phyloP scores from a whole-genome alignment of 2,113 vertebrate genomes.

The Phyllopteryx taeniolatus region DNA sequence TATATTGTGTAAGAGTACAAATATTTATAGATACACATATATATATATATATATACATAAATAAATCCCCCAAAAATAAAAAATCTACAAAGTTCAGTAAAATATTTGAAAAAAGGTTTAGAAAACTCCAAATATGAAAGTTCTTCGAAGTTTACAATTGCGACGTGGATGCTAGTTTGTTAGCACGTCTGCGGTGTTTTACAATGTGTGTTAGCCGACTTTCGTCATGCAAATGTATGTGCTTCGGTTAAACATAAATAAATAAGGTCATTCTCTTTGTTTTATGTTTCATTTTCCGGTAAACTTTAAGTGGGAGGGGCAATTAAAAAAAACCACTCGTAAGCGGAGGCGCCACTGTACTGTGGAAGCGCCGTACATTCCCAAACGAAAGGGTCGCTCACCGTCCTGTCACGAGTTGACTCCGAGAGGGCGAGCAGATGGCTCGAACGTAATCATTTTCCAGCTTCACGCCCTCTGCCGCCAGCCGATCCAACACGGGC shows the following conservation, averaged over 20 bases:
- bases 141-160: background rate
- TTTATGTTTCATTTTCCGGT: background rate
- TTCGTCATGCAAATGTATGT: background rate
- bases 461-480: conserved; percentile 86
- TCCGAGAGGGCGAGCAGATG: conserved; percentile 92
- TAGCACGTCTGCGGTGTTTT: background rate
- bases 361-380: background rate
- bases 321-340: background rate
- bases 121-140: background rate
- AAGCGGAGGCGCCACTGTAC: too few species aligned
- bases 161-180: background rate
- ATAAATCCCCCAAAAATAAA: too few species aligned
- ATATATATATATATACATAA: too few species aligned
- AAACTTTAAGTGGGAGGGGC: background rate
- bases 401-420: conserved; percentile 92
- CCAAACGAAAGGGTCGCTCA: conserved; percentile 62
- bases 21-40: too few species aligned
- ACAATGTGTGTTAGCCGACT: background rate
- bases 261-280: background rate
- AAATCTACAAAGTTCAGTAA: too few species aligned
- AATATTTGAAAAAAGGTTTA: too few species aligned
- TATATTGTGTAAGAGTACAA: too few species aligned
- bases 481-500: conserved; percentile 83
- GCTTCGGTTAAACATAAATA: background rate
- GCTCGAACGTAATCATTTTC: conserved; percentile 96